Evolutionary conservation across 2,797 vertebrate species (phyloP).

Genomic region (Aselliscus stoliczkanus): DNA sequence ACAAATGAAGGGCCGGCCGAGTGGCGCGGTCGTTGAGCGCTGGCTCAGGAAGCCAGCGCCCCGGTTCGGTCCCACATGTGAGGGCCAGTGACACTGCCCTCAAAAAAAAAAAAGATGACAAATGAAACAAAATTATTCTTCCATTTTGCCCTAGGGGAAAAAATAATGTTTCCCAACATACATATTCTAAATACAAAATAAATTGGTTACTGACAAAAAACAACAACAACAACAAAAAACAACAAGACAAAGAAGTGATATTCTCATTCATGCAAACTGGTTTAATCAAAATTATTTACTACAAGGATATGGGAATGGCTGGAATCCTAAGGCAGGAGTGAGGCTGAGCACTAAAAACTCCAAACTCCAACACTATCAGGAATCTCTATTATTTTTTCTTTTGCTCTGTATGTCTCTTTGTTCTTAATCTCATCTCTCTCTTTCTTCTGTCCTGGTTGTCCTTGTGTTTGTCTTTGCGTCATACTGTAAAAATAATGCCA

Average conservation of each 20-base stretch:
- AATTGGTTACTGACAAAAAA: not conserved
- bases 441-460: not conserved
- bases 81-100: too few relatives aligned
- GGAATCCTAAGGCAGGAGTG: not conserved
- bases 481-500: not conserved
- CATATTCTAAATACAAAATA: not conserved
- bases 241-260: too few relatives aligned
- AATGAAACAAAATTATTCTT: not conserved
- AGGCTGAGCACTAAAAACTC: not conserved
- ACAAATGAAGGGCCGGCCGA: too few relatives aligned
- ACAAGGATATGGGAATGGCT: not conserved
- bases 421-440: not conserved
- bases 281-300: not conserved
- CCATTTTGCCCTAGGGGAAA: not conserved
- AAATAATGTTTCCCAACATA: not conserved
- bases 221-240: too few relatives aligned
- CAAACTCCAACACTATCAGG: not conserved
- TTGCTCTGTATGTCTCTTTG: not conserved
- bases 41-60: too few relatives aligned
- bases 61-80: too few relatives aligned
- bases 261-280: not conserved
- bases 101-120: slow-evolving; percentile 8
- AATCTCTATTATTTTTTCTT: not conserved
- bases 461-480: not conserved
- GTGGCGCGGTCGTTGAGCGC: too few relatives aligned